Evolutionary conservation across 2,113 vertebrate species (phyloP).

Genomic region (Notechis scutatus): DNA sequence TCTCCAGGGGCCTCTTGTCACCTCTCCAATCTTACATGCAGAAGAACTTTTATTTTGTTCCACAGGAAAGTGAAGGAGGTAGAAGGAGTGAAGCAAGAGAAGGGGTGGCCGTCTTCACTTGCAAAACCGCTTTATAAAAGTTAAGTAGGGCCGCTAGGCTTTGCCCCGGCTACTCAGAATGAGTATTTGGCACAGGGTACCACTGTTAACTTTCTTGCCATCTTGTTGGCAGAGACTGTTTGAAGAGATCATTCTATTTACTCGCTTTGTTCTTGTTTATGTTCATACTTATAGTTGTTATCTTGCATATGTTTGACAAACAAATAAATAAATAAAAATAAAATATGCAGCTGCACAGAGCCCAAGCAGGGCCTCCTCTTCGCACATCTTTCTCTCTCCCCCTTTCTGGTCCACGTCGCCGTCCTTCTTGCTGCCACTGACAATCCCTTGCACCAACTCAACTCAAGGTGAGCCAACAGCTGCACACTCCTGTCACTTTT

Average conservation of each 20-base stretch:
- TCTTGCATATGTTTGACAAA: too few relatives aligned
- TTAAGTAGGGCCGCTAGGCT: neutral
- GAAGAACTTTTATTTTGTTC: neutral
- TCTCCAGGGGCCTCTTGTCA: neutral
- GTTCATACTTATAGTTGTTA: too few relatives aligned
- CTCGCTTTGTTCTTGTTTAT: too few relatives aligned
- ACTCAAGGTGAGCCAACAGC: neutral
- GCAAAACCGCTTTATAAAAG: neutral
- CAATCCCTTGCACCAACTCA: neutral
- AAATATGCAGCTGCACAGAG: neutral
- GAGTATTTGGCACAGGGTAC: neutral
- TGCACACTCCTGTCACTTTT: neutral
- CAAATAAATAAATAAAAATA: too few relatives aligned
- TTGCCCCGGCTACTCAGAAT: neutral
- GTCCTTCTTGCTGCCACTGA: too few relatives aligned
- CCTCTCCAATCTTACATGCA: neutral
- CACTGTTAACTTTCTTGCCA: neutral
- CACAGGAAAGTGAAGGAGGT: neutral
- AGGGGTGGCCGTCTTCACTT: neutral
- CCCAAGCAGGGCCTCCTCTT: neutral
- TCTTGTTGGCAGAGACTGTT: neutral
- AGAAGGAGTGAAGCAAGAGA: neutral
- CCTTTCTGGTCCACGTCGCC: neutral
- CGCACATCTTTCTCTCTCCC: neutral
- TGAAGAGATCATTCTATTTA: neutral